Evolutionary conservation across 2,888 invertebrate species (phyloP).

Genomic region (Muscina levida): DNA sequence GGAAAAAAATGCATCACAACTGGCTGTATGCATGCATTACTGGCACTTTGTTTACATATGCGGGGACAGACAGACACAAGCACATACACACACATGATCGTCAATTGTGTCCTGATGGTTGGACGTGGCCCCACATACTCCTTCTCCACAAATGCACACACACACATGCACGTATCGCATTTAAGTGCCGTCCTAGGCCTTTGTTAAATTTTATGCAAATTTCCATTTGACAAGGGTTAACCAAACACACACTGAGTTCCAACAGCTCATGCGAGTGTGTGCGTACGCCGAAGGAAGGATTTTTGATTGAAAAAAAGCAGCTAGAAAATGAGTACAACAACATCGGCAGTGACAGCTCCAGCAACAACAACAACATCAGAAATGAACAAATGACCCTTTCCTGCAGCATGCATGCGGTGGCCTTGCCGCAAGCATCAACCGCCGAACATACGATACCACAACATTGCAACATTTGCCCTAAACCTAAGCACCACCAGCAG

Average conservation of each 20-base stretch:
- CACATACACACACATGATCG: neutral
- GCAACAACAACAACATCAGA: slow-evolving; percentile 42
- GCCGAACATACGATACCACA: slow-evolving; percentile 58
- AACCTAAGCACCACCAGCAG: slow-evolving; percentile 36
- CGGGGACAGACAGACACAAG: neutral
- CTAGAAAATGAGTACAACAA: slow-evolving; percentile 32
- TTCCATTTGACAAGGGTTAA: slow-evolving; percentile 66
- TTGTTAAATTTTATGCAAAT: slow-evolving; percentile 65
- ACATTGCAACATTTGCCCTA: slow-evolving; percentile 58
- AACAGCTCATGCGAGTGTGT: slow-evolving; percentile 44
- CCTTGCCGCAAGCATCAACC: slow-evolving; percentile 64
- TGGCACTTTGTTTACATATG: slow-evolving; percentile 49
- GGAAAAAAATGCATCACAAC: slow-evolving; percentile 23
- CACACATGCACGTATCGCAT: neutral
- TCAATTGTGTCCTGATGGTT: slow-evolving; percentile 3
- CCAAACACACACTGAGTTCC: slow-evolving; percentile 64
- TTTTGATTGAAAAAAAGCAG: slow-evolving; percentile 44
- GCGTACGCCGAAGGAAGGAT: slow-evolving; percentile 19
- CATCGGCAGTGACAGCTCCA: slow-evolving; percentile 21
- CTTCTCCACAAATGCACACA: neutral
- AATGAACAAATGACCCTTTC: slow-evolving; percentile 54
- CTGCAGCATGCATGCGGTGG: slow-evolving; percentile 55
- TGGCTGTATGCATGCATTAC: slow-evolving; percentile 59
- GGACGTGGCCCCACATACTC: neutral
- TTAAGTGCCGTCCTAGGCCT: slow-evolving; percentile 36